Percentiles rank a stretch among this genome's conserved stretches.
Conservation (phyloP, 2,888 invertebrate genomes). For the Anoplius nigerrimus region DNA sequence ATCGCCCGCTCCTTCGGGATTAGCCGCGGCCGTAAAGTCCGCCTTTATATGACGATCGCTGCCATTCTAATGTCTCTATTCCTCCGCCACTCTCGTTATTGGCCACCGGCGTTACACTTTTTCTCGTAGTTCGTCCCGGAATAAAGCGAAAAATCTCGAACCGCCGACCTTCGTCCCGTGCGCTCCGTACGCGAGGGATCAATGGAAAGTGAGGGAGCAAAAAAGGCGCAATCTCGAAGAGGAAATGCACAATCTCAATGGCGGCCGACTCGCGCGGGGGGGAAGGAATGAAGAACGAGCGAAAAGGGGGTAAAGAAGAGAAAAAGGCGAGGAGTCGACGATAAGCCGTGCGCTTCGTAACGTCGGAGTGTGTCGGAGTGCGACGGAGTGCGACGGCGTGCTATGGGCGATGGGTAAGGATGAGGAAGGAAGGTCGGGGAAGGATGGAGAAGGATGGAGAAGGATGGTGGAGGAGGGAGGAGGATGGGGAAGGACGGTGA, state of each 20-base stretch:
- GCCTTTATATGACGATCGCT: background rate
- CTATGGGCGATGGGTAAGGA: too few relatives aligned
- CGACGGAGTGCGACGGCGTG: background rate
- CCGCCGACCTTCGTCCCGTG: background rate
- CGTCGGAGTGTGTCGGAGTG: too few relatives aligned
- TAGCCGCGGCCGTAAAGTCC: conserved; percentile 14
- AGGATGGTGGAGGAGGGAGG: background rate
- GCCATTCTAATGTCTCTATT: background rate
- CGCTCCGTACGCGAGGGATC: conserved; percentile 11
- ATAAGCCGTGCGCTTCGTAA: too few relatives aligned
- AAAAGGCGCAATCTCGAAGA: too few relatives aligned
- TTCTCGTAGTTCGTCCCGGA: background rate
- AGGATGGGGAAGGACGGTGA: conserved; percentile 29
- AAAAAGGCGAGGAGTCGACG: too few relatives aligned
- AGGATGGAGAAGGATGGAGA: conserved; percentile 1
- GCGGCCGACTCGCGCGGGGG: too few relatives aligned
- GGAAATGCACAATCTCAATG: too few relatives aligned
- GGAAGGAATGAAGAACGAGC: conserved; percentile 7
- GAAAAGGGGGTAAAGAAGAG: background rate
- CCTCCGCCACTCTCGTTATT: background rate
- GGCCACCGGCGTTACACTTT: background rate
- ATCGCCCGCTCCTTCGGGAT: conserved; percentile 13
- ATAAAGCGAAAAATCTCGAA: background rate
- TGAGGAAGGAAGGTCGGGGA: too few relatives aligned
- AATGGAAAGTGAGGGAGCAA: background rate